A percentile compares a stretch with the other conserved stretches of the same genome.
Evolutionary conservation across 2,797 vertebrate genomes (phyloP).

Genomic region (Phataginus tricuspis): DNA sequence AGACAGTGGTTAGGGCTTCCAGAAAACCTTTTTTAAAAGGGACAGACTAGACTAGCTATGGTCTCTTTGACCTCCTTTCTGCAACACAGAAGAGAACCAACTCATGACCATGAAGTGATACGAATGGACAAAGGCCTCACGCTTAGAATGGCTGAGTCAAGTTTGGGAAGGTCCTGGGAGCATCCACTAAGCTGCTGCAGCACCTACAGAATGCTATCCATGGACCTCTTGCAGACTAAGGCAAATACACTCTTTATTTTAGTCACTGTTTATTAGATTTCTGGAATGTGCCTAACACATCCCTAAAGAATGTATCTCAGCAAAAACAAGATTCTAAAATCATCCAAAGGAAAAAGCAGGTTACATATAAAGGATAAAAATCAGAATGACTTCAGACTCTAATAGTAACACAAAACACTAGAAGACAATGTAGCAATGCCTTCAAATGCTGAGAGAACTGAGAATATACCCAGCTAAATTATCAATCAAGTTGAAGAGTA

Average conservation of each 20-base stretch:
- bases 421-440: background rate
- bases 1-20: background rate
- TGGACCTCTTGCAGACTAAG: background rate
- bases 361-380: background rate
- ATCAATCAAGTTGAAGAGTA: background rate
- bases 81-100: background rate
- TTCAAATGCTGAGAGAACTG: background rate
- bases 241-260: background rate
- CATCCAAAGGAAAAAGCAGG: background rate
- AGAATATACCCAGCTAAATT: background rate
- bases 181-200: too few species aligned
- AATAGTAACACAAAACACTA: background rate
- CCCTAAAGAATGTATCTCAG: background rate
- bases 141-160: background rate
- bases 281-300: background rate
- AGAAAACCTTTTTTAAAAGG: background rate
- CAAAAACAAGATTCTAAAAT: constrained; percentile 12
- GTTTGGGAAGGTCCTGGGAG: background rate
- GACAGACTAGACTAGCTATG: background rate
- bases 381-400: background rate
- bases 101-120: background rate
- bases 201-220: background rate
- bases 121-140: background rate
- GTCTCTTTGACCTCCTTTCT: background rate
- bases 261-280: background rate